phyloP scores from a whole-genome alignment of 2,797 vertebrate genomes.

The Enteromius viviparus region DNA sequence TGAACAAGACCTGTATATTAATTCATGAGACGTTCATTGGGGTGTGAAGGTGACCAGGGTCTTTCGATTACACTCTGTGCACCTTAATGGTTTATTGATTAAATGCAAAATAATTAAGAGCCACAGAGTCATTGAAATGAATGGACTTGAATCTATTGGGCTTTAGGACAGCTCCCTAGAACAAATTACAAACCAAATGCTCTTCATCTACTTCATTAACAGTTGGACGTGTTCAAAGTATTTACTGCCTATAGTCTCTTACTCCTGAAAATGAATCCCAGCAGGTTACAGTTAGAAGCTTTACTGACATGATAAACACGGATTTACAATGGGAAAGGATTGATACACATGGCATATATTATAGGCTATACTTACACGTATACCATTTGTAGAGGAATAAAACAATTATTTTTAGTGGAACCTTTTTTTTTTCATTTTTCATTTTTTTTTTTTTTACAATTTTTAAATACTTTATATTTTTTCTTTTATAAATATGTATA shows the following conservation, averaged over 20 bases:
- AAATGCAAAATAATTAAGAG: slow-evolving; percentile 48
- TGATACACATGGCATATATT: not conserved
- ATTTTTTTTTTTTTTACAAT: too few relatives aligned
- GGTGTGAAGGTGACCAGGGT: slow-evolving; percentile 46
- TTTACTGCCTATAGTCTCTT: slow-evolving; percentile 1
- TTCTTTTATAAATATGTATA: too few relatives aligned
- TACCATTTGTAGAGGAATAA: not conserved
- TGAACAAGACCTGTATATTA: not conserved
- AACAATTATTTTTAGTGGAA: too few relatives aligned
- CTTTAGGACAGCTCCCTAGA: slow-evolving; percentile 6
- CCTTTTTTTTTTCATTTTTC: too few relatives aligned
- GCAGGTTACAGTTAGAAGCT: not conserved
- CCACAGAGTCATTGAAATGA: slow-evolving; percentile 35
- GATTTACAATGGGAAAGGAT: not conserved
- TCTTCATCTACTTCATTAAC: slow-evolving; percentile 42
- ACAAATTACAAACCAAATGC: slow-evolving; percentile 36
- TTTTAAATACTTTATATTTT: too few relatives aligned
- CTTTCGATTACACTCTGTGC: slow-evolving; percentile 34
- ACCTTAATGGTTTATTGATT: slow-evolving; percentile 52
- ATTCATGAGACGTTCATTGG: slow-evolving; percentile 12
- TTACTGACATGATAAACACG: not conserved
- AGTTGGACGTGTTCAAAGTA: slow-evolving; percentile 24
- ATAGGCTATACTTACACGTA: not conserved
- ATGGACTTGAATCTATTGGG: slow-evolving; percentile 21
- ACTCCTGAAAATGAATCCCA: slow-evolving; percentile 9